Conservation (phyloP, 1,140 invertebrate genomes). For the Microvelia longipes region DNA sequence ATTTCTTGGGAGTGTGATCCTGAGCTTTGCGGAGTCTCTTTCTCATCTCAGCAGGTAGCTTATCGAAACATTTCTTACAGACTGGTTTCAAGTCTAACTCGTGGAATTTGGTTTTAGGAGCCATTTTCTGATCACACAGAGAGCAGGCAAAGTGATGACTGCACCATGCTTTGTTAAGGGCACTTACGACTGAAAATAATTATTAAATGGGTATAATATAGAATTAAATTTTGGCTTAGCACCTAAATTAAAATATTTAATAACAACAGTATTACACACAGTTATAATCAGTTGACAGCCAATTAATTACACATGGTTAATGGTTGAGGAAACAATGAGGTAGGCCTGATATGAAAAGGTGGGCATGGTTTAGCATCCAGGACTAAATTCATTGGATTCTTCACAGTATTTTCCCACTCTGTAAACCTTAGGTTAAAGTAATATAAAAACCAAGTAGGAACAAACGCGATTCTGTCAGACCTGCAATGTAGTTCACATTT, state of each 20-base stretch:
- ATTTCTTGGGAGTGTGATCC: conserved; percentile 32
- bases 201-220: background rate
- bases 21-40: conserved; percentile 68
- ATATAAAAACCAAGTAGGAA: too few relatives aligned
- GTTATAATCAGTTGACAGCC: too few relatives aligned
- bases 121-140: conserved; percentile 93
- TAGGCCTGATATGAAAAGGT: too few relatives aligned
- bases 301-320: too few relatives aligned
- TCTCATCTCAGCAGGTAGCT: conserved; percentile 85
- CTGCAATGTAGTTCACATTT: too few relatives aligned
- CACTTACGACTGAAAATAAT: conserved; percentile 75
- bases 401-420: too few relatives aligned
- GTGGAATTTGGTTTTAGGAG: conserved; percentile 97
- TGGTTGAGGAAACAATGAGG: too few relatives aligned
- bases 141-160: conserved; percentile 98
- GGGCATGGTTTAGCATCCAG: too few relatives aligned
- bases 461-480: too few relatives aligned
- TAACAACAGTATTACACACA: too few relatives aligned
- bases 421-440: too few relatives aligned
- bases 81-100: conserved; percentile 96
- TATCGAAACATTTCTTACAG: conserved; percentile 97
- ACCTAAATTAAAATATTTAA: background rate
- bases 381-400: too few relatives aligned
- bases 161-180: conserved; percentile 99
- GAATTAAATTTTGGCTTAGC: background rate